Evolutionary conservation across 2,113 vertebrate species (phyloP).

Genomic region (Gavia stellata): DNA sequence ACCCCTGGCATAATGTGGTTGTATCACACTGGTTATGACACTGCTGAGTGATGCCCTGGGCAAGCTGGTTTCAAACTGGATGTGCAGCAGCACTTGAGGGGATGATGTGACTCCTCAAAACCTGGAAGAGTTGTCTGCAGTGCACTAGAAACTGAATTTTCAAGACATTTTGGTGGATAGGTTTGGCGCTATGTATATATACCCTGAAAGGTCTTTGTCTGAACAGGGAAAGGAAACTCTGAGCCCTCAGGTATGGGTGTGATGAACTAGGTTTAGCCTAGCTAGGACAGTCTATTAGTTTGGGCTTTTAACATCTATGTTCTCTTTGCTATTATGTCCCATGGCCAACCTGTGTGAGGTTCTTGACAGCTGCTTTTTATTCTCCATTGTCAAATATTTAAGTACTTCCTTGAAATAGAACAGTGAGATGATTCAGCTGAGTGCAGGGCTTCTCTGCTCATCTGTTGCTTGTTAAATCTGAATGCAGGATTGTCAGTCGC

Average conservation of each 20-base stretch:
- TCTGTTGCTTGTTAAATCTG: constrained; percentile 7
- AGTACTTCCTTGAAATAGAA: background rate
- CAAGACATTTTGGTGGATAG: background rate
- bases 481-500: background rate
- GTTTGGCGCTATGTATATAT: background rate
- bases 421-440: background rate
- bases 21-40: background rate
- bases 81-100: background rate
- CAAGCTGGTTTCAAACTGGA: background rate
- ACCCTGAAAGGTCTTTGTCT: background rate
- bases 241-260: background rate
- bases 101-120: background rate
- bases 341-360: background rate
- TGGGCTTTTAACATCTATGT: background rate
- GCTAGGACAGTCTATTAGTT: background rate
- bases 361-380: background rate
- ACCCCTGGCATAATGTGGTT: background rate
- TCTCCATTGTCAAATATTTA: background rate
- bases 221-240: background rate
- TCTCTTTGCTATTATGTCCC: background rate
- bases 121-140: background rate
- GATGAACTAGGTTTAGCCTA: background rate
- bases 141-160: background rate
- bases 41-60: background rate
- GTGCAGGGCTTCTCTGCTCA: background rate